Base-by-base conservation (phyloP, 2,797 vertebrate species). In the Rhinogobio ventralis region DNA sequence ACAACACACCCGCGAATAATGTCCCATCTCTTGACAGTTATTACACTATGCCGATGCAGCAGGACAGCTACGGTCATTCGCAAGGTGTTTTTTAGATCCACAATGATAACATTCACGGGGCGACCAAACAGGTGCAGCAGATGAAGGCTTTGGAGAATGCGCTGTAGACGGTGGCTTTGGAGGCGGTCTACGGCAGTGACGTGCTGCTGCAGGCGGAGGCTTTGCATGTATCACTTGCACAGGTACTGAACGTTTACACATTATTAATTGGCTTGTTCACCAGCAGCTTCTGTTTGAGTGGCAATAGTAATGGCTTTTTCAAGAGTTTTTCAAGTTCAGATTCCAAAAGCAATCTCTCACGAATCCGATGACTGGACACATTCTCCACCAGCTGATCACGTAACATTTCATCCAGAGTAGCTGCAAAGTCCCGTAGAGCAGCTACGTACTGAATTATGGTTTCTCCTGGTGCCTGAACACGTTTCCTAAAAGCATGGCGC, bases 371-470 rank as follows among this genome's bases (percentile, higher is more conserved):
- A 45, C 53, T 85, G 20, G 33, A 10, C 20, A 85, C 25, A 30
- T 85, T 36, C 13, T 85, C 76, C 9, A 71, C 67, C 17, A 85
- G 17, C 11, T 85, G 83, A 19, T 86, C 79, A 39, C 72, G 14
- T 7, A 82, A 45, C 71, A 51, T 76, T 45, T 82, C 64, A 25
- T 86, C 72, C 33, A n/a, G 14, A 51, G 7, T 82, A 15, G 20
- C n/a, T 6, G 19, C 60, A 55, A 66, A 23, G 4, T 79, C 77
- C 17, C 60, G 5, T 20, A 84, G 46, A 39, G 66, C 71, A 66
- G 85, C 4, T 25, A 68, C 30, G 28, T 75, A 76, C n/a, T n/a
- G n/a, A n/a, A n/a, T n/a, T n/a, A n/a, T n/a, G n/a, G n/a, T n/a
- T n/a, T n/a, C n/a, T n/a, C n/a, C n/a, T n/a, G n/a, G n/a, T n/a